Evolutionary conservation across 2,888 invertebrate species (phyloP).

Genomic region (Agrotis segetum): DNA sequence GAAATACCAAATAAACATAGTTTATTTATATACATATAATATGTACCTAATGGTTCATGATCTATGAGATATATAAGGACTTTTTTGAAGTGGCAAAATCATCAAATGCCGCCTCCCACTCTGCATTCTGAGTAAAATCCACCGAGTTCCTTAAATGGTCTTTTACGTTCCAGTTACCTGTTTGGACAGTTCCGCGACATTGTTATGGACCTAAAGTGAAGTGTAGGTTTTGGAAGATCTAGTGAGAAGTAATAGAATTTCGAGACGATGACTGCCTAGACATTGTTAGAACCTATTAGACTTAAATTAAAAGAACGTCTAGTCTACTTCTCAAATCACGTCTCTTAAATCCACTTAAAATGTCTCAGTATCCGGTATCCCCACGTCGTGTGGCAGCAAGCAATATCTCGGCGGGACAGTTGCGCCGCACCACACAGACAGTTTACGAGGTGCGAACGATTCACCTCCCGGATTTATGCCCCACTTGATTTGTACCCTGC

Average conservation of each 20-base stretch:
- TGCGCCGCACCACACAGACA: conserved; percentile 26
- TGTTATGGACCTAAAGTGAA: no score
- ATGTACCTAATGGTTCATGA: no score
- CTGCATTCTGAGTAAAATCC: no score
- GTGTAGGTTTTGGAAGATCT: no score
- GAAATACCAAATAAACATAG: no score
- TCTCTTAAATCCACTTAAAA: not conserved
- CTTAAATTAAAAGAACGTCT: not conserved
- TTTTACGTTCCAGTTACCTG: no score
- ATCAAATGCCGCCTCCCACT: no score
- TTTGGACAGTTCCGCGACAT: no score
- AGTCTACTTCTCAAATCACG: not conserved
- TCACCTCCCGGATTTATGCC: conserved; percentile 55
- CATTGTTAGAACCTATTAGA: not conserved
- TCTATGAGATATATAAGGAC: no score
- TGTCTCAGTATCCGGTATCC: conserved; percentile 3
- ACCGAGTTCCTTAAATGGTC: no score
- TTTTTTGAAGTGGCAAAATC: no score
- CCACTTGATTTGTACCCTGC: conserved; percentile 55
- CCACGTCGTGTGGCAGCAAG: not conserved
- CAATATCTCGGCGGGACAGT: conserved; percentile 35
- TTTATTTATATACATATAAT: no score
- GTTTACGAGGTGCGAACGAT: conserved; percentile 58
- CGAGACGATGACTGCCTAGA: not conserved
- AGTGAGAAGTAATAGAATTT: not conserved